Conservation (phyloP, 2,888 invertebrate species). For the Perithous albicinctus region DNA sequence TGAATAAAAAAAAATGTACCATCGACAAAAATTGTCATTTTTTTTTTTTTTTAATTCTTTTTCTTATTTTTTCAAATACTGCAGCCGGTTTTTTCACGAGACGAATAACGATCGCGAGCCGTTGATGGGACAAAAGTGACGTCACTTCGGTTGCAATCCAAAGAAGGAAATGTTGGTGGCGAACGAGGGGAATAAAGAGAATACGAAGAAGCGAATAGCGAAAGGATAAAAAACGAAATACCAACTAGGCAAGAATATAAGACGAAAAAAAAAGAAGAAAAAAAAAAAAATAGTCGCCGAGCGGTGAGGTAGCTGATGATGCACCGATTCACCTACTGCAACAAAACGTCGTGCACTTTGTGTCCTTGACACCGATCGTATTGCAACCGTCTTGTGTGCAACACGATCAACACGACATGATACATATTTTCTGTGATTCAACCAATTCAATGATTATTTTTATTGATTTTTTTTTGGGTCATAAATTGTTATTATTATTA, state of each 20-base stretch:
- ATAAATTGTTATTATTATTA: background rate
- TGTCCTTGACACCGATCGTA: conserved; percentile 66
- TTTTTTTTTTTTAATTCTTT: too few relatives aligned
- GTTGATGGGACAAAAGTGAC: conserved; percentile 69
- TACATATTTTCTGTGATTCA: background rate
- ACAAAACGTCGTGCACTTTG: conserved; percentile 45
- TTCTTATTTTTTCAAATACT: too few relatives aligned
- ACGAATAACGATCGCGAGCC: conserved; percentile 28
- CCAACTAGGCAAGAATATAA: background rate
- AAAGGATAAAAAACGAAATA: conserved; percentile 72
- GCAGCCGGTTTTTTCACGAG: conserved; percentile 32
- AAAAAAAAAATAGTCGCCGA: too few relatives aligned
- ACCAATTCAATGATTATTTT: too few relatives aligned
- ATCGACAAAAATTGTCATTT: background rate
- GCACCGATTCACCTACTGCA: conserved; percentile 18
- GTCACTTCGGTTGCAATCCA: conserved; percentile 74
- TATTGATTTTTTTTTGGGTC: too few relatives aligned
- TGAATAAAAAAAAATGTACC: background rate
- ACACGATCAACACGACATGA: conserved; percentile 26
- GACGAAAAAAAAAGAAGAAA: background rate
- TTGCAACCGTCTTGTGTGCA: conserved; percentile 39
- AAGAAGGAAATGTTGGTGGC: conserved; percentile 75
- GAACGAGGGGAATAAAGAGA: conserved; percentile 59
- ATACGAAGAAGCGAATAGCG: conserved; percentile 71
- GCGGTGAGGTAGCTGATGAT: background rate